Base-by-base conservation (phyloP, 2,797 vertebrate genomes). In the Tauraco hartlaubi region DNA sequence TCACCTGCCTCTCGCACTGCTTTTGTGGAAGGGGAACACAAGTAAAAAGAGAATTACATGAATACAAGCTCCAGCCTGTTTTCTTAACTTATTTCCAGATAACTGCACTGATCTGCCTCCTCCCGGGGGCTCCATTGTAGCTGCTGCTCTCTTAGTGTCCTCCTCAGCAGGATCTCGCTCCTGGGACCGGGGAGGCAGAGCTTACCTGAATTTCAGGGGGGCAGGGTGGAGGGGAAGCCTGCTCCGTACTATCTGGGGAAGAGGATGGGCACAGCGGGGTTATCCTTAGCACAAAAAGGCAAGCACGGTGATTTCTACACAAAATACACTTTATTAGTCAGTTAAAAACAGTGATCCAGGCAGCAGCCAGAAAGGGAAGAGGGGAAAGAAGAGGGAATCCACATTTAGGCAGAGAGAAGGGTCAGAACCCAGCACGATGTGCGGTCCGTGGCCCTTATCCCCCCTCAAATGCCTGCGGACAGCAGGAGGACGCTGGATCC, bases 241-340 rank as follows among this genome's bases (percentile, higher is more conserved):
- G 29, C 37, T 68, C 5, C 31, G 71, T 25, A 44, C 26, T 15
- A 17, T 2, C 6, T 10, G 8, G 19, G 55, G 35, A 73, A 41
- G 21, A 83, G 11, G 8, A 12, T 43, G 37, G 7, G 21, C 26
- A 15, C 9, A 8, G 15, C 20, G 12, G 10, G 11, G 19, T 31
- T 62, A 31, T 14, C 51, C 43, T 67, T 55, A 6, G 2, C 29
- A 51, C 7, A 28, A 29, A 80, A 64, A 71, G 18, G 26, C 2
- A 1, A 2, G 16, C 31, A 46, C 0, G 0, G 26, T 9, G 12
- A 62, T 69, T 96, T 58, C 66, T 94, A 81, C 39, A n/a, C 35
- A 96, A 96, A 96, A 92, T 95, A 90, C 39, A 6, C 54, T 96
- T 97, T 95, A 96, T 94, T 96, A 62, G n/a, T 75, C 52, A 75